Conservation (phyloP, 1,140 invertebrate species). For the Carposina sasakii region DNA sequence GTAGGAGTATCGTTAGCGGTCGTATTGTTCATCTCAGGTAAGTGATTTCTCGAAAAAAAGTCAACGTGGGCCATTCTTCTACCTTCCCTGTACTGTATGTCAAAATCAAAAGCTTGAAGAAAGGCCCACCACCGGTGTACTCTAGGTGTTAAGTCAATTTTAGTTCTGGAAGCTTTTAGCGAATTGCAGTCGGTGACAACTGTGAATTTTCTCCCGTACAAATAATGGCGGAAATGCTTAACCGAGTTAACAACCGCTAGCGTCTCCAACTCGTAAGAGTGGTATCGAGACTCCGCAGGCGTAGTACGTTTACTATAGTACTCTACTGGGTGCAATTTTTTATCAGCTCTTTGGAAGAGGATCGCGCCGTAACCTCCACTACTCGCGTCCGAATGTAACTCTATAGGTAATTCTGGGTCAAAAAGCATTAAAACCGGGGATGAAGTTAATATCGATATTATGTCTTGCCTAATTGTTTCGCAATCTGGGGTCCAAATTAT, state of each 20-base stretch:
- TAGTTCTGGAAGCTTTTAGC: background rate
- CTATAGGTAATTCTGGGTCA: conserved; percentile 33
- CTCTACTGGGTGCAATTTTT: conserved; percentile 16
- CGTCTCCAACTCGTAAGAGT: conserved; percentile 1
- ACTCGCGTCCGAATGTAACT: conserved; percentile 19
- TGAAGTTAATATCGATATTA: background rate
- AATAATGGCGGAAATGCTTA: conserved; percentile 34
- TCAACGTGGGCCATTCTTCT: conserved; percentile 25
- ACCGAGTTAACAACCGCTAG: conserved; percentile 26
- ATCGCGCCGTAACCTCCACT: background rate
- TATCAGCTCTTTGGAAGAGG: conserved; percentile 15
- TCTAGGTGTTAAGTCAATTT: conserved; percentile 23
- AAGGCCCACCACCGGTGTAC: conserved; percentile 32
- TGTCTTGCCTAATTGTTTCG: conserved; percentile 10
- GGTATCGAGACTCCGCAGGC: background rate
- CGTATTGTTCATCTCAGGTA: conserved; percentile 3
- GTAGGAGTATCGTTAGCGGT: too few species aligned
- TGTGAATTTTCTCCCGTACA: conserved; percentile 24
- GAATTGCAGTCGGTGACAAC: conserved; percentile 21
- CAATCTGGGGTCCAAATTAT: conserved; percentile 3
- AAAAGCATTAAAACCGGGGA: conserved; percentile 37
- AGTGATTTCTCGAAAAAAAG: conserved; percentile 2
- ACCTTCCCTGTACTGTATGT: background rate
- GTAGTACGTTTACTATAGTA: background rate
- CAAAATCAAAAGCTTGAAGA: conserved; percentile 1